Evolutionary conservation across 2,797 vertebrate species (phyloP).

Genomic region (Neostethus bicornis): DNA sequence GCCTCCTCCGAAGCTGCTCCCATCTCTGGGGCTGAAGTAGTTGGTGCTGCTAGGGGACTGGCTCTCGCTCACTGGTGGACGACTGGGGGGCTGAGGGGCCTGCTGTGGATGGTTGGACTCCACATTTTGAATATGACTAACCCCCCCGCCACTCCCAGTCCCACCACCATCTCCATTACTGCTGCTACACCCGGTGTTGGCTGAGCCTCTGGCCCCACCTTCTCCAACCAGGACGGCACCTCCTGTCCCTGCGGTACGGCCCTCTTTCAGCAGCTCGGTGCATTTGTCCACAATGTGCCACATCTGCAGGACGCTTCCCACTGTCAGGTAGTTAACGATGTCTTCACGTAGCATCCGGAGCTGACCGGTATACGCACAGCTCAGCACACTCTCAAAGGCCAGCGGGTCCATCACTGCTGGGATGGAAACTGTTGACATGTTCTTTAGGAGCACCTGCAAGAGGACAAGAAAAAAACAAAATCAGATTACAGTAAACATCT

Average conservation of each 20-base stretch:
- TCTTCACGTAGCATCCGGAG: slow-evolving; percentile 89
- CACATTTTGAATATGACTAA: slow-evolving; percentile 32
- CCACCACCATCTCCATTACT: slow-evolving; percentile 41
- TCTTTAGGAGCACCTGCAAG: slow-evolving; percentile 87
- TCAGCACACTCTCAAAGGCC: slow-evolving; percentile 91
- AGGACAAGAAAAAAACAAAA: neutral
- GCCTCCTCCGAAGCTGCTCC: slow-evolving; percentile 66
- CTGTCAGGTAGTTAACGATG: slow-evolving; percentile 93
- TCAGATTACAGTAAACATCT: too few relatives aligned
- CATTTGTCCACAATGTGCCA: slow-evolving; percentile 98
- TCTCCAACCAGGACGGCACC: slow-evolving; percentile 32
- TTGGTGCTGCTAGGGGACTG: slow-evolving; percentile 94
- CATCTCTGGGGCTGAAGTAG: slow-evolving; percentile 89
- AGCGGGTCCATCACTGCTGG: slow-evolving; percentile 90
- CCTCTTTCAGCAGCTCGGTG: slow-evolving; percentile 89
- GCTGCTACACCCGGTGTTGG: slow-evolving; percentile 65
- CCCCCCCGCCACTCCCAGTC: neutral
- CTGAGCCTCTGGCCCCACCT: slow-evolving; percentile 31
- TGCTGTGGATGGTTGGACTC: slow-evolving; percentile 61
- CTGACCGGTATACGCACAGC: slow-evolving; percentile 90
- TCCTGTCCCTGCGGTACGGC: slow-evolving; percentile 51
- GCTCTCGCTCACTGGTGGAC: slow-evolving; percentile 81
- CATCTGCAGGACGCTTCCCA: slow-evolving; percentile 97
- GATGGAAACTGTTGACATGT: slow-evolving; percentile 90
- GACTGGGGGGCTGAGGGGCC: slow-evolving; percentile 55